Evolutionary conservation across 1,140 invertebrate genomes (phyloP).

Genomic region (Drosophila sp.): DNA sequence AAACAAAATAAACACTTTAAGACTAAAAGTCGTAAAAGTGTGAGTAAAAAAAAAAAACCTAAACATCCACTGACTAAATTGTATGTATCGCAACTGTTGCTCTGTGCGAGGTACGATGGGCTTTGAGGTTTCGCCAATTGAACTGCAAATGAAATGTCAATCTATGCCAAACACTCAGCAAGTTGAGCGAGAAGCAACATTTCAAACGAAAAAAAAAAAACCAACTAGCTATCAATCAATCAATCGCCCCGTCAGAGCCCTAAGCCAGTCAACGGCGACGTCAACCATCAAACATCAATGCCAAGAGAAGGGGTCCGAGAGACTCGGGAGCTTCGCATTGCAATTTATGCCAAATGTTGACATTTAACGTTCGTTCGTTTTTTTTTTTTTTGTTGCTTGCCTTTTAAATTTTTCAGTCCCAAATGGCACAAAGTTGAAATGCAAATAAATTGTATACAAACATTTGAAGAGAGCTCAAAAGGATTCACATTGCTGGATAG

Average conservation of each 20-base stretch:
- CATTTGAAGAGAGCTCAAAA: conserved; percentile 66
- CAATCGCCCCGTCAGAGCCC: conserved; percentile 56
- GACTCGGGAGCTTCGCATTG: conserved; percentile 32
- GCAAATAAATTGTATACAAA: conserved; percentile 65
- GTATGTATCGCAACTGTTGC: conserved; percentile 49
- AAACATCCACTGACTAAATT: conserved; percentile 16
- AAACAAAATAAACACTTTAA: conserved; percentile 77
- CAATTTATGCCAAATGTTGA: conserved; percentile 80
- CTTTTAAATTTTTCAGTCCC: conserved; percentile 23
- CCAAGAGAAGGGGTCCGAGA: background rate
- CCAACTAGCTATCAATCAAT: conserved; percentile 38
- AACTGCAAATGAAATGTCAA: conserved; percentile 57
- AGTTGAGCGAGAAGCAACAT: background rate
- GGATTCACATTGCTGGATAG: conserved; percentile 36
- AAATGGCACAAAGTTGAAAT: conserved; percentile 43
- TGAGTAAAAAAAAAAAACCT: conserved; percentile 32
- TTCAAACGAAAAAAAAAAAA: conserved; percentile 8
- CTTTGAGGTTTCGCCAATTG: conserved; percentile 7
- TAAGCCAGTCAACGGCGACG: conserved; percentile 44
- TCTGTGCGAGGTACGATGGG: conserved; percentile 7
- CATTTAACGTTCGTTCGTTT: conserved; percentile 67
- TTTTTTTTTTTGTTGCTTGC: conserved; percentile 26
- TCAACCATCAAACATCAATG: conserved; percentile 21
- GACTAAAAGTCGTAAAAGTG: conserved; percentile 74
- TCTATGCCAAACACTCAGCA: conserved; percentile 34